Evolutionary conservation across 2,113 vertebrate genomes (phyloP).

Genomic region (Notothenia rossii): DNA sequence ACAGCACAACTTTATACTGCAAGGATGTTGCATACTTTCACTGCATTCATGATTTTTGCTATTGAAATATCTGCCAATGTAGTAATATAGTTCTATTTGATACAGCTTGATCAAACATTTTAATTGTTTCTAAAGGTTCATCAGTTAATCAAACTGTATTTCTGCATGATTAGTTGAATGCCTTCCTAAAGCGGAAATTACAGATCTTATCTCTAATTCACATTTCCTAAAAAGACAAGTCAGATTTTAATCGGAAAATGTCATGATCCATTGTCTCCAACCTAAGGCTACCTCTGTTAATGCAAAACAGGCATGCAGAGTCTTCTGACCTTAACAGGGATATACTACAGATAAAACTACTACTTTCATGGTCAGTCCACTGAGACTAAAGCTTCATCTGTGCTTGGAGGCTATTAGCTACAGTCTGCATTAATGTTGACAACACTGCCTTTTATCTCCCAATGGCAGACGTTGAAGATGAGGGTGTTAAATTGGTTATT

Average conservation of each 20-base stretch:
- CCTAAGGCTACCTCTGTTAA: background rate
- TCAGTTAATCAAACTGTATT: slow-evolving; percentile 5
- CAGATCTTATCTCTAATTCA: slow-evolving; percentile 7
- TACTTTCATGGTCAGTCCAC: slow-evolving; percentile 21
- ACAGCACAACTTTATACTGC: slow-evolving; percentile 25
- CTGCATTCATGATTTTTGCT: background rate
- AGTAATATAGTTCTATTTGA: background rate
- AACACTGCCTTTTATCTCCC: slow-evolving; percentile 45
- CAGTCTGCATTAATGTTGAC: slow-evolving; percentile 30
- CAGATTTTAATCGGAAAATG: background rate
- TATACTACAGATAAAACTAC: slow-evolving; percentile 9
- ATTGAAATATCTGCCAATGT: background rate
- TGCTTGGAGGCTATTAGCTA: slow-evolving; percentile 26
- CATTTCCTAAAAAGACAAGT: slow-evolving; percentile 7
- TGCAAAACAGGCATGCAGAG: slow-evolving; percentile 3
- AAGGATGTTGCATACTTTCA: background rate
- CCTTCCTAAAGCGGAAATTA: background rate
- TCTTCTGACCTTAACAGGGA: background rate
- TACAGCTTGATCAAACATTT: background rate
- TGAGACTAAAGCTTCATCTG: slow-evolving; percentile 25
- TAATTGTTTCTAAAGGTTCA: background rate
- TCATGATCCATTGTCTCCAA: background rate
- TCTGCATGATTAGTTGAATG: slow-evolving; percentile 1
- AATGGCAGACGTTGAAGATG: slow-evolving; percentile 34
- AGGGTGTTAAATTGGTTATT: slow-evolving; percentile 48